Evolutionary conservation across 2,113 vertebrate species (phyloP), one percentile per base, ranked within the genome.

Genomic region (Sakesphorus luctuosus): DNA sequence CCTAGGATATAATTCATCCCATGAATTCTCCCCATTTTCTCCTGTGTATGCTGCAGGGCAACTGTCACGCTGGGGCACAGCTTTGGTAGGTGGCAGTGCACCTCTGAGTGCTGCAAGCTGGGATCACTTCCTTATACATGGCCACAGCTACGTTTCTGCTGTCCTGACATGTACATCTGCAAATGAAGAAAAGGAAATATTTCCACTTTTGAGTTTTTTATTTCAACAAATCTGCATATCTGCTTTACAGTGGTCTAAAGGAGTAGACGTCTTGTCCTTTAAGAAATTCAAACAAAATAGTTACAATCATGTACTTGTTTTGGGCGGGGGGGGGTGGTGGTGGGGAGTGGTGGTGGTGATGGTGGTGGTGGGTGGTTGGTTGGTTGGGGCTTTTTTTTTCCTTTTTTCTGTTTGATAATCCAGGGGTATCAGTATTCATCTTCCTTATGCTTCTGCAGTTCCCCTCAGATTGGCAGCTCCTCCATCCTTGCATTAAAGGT

Each of bases 11-110:
- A 43, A 44, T 40, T 62, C 8, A 18, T 5, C 18, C 33, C 11
- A 3, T 7, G 6, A 18, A 12, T 38, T 61, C n/a, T 26, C 24
- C 26, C 47, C n/a, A 2, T 21, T 52, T 55, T 36, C 24, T 66
- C 28, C 63, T 1, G 2, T 73, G 67, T 7, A 2, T 8, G 35
- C 36, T 33, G 61, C 62, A 61, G 40, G n/a, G 12, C n/a, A 26
- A 1, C 15, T 1, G 0, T 16, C 2, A 3, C 3, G 2, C 11
- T 44, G 29, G 43, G 47, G 18, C 36, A 50, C 50, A 49, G 67
- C 25, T 90, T 21, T 52, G 44, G 62, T 29, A 69, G 49, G 29
- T 53, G 63, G 18, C 59, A 46, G 14, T 26, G 28, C 15, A 35
- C 11, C 23, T 62, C 52, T 43, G 75, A 73, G 63, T 28, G 8